These are phyloP conservation scores for Xylocampa areola DNA, from an alignment of 2,888 invertebrate species.

Conservation along the genomic window DNA sequence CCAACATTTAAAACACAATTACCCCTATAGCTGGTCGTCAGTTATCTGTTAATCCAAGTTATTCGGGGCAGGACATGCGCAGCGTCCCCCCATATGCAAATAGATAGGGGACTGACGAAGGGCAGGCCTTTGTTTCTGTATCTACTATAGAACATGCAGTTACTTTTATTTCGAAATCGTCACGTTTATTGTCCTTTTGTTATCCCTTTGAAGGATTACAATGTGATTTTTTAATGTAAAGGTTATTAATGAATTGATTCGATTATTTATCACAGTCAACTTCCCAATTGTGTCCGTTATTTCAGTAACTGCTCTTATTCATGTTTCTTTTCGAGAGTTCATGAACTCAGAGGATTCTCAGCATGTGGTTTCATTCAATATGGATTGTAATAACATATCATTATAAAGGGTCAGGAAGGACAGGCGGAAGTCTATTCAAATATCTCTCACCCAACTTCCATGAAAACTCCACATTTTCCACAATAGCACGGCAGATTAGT, in stretches of 20 bases:
- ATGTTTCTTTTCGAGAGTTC: too few species aligned
- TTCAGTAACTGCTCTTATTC: neutral
- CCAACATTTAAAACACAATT: constrained; percentile 59
- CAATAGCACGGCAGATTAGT: constrained; percentile 24
- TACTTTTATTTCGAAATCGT: constrained; percentile 53
- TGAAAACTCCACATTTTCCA: constrained; percentile 10
- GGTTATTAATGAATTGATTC: constrained; percentile 13
- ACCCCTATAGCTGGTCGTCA: constrained; percentile 46
- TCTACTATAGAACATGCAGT: constrained; percentile 45
- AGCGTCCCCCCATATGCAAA: constrained; percentile 66
- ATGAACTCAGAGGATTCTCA: neutral
- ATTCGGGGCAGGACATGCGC: constrained; percentile 55
- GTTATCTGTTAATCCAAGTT: constrained; percentile 60
- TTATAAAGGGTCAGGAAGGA: too few species aligned
- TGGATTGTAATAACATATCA: neutral
- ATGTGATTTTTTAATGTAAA: constrained; percentile 21
- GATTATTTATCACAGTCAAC: neutral
- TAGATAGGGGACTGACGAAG: constrained; percentile 64
- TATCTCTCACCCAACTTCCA: neutral
- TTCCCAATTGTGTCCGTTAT: neutral
- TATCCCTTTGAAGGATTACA: constrained; percentile 29
- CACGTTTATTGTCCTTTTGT: constrained; percentile 52
- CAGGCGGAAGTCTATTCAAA: neutral
- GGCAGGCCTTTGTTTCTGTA: constrained; percentile 55
- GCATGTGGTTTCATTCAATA: neutral